Base-by-base conservation (phyloP, 2,888 invertebrate genomes). In the Hyposoter didymator region DNA sequence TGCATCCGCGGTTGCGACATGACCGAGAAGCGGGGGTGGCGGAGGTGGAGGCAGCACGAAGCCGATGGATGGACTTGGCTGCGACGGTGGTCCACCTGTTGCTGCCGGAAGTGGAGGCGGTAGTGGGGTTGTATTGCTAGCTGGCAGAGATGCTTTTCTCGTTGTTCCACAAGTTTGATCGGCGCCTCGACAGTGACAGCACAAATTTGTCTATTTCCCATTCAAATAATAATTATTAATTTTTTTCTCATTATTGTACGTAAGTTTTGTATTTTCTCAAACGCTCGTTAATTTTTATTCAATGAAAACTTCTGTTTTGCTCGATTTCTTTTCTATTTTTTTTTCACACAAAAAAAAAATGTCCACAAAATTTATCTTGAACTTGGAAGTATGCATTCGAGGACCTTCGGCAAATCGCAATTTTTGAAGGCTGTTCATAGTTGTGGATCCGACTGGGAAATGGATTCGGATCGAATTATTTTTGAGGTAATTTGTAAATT, bases 101-200 rank as follows among this genome's bases (percentile, higher is more conserved):
- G 75, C 88, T 1, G 84, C 89, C 43, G 95, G 95, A 17, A 95
- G 95, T 2, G 95, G 95, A 0, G 95, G 95, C 0, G 95, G 95
- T 0, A 95, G 95, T 0, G 95, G 95, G 0, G 95, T 90, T 0
- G 95, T 94, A 81, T 95, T 92, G 87, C 70, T 92, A 84, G 90
- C 89, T 83, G 93, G 91, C 66, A 93, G 86, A 62, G 94, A 93
- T 78, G 94, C 91, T 84, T 94, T 94, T 67, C 94, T 91, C 14
- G 91, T 87, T 75, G 91, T 87, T 28, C 90, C 91, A 79, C 93
- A 91, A 47, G 91, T 91, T 86, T 93, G 93, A 78, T 94, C 93
- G 87, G 90, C 88, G 22, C 89, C 93, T 79, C 94, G 93, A 84
- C 94, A 94, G 84, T 94, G 94, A 84, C 94, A 94, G 90, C 94